Conservation (phyloP, 2,797 vertebrate genomes). For the Australoheros facetus region DNA sequence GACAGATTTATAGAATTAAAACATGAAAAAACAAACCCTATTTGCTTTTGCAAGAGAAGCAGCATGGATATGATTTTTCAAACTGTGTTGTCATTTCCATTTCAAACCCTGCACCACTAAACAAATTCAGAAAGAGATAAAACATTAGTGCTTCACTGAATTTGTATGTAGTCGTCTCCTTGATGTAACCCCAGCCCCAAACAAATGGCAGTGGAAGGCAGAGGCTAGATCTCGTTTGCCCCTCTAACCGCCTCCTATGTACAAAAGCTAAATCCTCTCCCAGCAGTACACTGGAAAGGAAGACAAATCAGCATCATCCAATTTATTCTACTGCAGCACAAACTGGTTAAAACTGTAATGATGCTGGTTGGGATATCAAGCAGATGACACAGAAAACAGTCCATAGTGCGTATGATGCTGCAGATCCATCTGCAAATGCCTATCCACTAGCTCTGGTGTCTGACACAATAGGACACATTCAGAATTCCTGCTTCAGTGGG, state of each 20-base stretch:
- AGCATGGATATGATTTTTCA: neutral
- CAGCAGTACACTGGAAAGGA: neutral
- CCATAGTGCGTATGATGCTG: rapidly evolving
- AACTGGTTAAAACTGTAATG: neutral
- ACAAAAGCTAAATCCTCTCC: neutral
- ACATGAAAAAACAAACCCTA: neutral
- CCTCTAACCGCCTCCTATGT: neutral
- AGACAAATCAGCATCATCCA: neutral
- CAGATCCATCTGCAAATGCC: too few species aligned
- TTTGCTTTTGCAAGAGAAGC: neutral
- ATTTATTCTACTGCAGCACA: neutral
- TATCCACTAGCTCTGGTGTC: neutral
- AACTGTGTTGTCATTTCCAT: neutral
- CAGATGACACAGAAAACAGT: neutral
- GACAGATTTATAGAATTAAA: neutral
- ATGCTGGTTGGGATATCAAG: neutral
- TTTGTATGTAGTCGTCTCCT: conserved; percentile 21
- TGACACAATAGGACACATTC: neutral
- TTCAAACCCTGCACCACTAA: neutral
- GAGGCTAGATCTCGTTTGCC: conserved; percentile 29
- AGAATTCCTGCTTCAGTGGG: neutral
- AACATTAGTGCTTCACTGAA: conserved; percentile 19
- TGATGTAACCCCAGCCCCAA: neutral
- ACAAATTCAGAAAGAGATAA: neutral
- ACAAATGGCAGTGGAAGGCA: conserved; percentile 20